Base-by-base conservation (phyloP, 2,797 vertebrate genomes). In the Coregonus sp. region DNA sequence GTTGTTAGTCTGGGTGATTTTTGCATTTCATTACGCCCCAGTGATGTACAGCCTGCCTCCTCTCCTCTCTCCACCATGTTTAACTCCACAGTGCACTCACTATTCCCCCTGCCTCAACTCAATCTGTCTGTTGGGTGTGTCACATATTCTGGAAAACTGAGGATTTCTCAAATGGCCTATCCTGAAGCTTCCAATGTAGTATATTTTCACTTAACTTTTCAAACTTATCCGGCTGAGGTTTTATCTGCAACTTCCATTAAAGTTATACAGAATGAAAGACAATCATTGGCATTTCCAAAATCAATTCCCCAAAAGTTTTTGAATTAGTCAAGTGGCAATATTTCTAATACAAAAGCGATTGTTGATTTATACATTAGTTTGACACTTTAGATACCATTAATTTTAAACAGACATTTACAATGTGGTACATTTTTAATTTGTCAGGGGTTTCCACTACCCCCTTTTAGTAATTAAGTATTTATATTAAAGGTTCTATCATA, bases 11-110 rank as follows among this genome's bases (percentile, higher is more conserved):
- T 92, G 94, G 92, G 85, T 87, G 94, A 94, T 94, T 91, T 93
- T 94, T 93, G 94, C 96, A 96, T 96, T 95, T 96, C 94, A 96
- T 96, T 96, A 96, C 91, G 92, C 91, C 88, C 90, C 92, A 89
- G 91, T 94, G 94, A 95, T 90, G 91, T 88, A 93, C 92, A 91
- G 89, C 88, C 90, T 88, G 87, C 92, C 76, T 73, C 75, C 76
- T 47, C 40, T 47, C 40, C 40, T 18, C 66, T 56, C 52, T 29
- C 33, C 40, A n/a, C 5, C 35, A 29, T 33, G 51, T 5, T 66
- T 71, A 12, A 25, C 63, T 29, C 63, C 25, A 65, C 20, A 29
- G 63, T 65, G 63, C 63, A 31, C 25, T 31, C 63, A 66, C 20
- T 66, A 66, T 33, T 33, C 63, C 12, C 9, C 29, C 63, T 14